Base-by-base conservation (phyloP, 2,888 invertebrate species). In the Embidobia sp. region DNA sequence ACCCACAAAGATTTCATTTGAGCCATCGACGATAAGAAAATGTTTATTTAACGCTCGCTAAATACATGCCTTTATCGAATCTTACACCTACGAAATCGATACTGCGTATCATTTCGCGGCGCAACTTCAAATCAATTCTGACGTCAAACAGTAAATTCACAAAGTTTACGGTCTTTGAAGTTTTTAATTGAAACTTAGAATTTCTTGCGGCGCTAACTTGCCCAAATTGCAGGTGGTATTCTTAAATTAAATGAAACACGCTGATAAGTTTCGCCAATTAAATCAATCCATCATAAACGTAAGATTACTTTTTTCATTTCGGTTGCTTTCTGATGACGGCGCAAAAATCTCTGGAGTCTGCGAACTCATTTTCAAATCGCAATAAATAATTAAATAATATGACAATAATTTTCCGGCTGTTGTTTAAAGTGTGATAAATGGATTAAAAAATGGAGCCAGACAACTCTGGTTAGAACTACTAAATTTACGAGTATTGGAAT, bases 1-100 rank as follows among this genome's bases (percentile, higher is more conserved):
- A 31, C 51, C 22, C 7, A 16, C 19, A 26, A 46, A 74, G 66
- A 44, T 66, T 59, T 74, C 66, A 59, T 13, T 53, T 57, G 46
- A 31, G 46, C 51, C 6, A 53, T 72, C 42, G 19, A 7, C 15
- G 49, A 46, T 53, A 70, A 70, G 44, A 61, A 59, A 59, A 61
- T 13, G 27, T 55, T 61, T 55, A 48, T 29, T 33, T 46, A 40
- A 19, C 22, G 37, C n/a, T 27, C 13, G 13, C 46, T 49, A 55
- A 55, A 15, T 22, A 7, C 15, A 37, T 37, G 7, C 7, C 18
- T 33, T 10, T 1, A 8, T 13, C 19, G 22, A 22, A 15, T 18
- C 18, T 16, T 16, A 29, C 29, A 29, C 13, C 19, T 51, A 7
- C 2, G 7, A 46, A 27, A 27, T 46, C 19, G 13, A 46, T 26